Conservation (phyloP, 2,888 invertebrate genomes). For the Aquatica leii region DNA sequence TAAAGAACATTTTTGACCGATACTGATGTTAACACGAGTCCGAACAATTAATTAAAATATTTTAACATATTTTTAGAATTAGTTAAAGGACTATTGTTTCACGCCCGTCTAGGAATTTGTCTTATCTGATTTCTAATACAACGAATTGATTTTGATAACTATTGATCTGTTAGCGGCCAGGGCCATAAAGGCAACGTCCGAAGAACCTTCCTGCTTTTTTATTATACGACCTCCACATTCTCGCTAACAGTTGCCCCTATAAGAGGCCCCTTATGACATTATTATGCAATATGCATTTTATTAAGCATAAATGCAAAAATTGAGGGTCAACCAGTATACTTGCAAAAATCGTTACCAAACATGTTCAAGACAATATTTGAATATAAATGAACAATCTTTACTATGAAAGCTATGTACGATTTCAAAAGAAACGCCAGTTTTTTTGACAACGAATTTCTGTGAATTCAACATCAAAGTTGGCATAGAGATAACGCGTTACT, state of each 20-base stretch:
- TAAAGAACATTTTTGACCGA: no score
- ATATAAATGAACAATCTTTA: not conserved
- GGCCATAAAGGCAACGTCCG: conserved; percentile 42
- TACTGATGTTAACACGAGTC: no score
- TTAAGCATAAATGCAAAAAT: conserved; percentile 10
- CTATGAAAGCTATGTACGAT: no score
- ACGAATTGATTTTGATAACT: not conserved
- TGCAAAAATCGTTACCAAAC: conserved; percentile 12
- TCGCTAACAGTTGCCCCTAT: conserved; percentile 34
- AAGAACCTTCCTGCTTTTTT: conserved; percentile 38
- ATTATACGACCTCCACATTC: conserved; percentile 39
- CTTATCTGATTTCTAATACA: no score
- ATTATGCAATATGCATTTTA: conserved; percentile 30
- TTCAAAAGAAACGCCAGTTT: no score
- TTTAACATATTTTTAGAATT: no score
- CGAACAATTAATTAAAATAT: no score
- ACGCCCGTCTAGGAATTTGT: no score
- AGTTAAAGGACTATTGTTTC: no score
- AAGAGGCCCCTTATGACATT: conserved; percentile 29
- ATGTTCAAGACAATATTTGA: conserved; percentile 4
- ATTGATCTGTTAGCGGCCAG: conserved; percentile 39
- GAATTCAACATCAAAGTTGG: not conserved
- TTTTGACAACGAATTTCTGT: not conserved
- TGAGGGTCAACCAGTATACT: conserved; percentile 10
- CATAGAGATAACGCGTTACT: not conserved